Evolutionary conservation across 2,113 vertebrate species (phyloP), one percentile per base, ranked within the genome.

Genomic region (Podarcis muralis): DNA sequence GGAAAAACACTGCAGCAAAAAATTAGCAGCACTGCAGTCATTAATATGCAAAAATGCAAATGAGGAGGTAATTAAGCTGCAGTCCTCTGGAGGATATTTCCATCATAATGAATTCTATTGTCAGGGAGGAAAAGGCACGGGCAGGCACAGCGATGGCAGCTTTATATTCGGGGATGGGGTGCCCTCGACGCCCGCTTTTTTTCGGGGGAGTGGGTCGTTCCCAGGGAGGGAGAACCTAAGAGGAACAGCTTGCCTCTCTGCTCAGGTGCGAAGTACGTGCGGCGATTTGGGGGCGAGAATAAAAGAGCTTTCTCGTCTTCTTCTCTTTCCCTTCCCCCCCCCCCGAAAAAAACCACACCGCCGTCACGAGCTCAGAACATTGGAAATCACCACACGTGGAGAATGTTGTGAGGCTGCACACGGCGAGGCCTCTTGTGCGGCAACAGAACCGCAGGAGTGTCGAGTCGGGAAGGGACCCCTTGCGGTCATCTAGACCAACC

Each of bases 41-140:
- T 97, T 96, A 97, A 96, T 95, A 96, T 96, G 96, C 97, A 96
- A 96, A 96, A 94, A 97, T 97, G 97, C 95, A 97, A 98, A 97
- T 96, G 25, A 96, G 94, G 87, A 93, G 91, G 93, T 96, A 96
- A 96, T 96, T 93, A 96, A 96, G 94, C 96, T n/a, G 66, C 92
- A 95, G 93, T 90, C 93, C 96, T 95, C 93, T 3, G 32, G 95
- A 94, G 95, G 94, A 95, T 93, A 91, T 96, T 96, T 95, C 94
- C 88, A 94, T 94, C 72, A 92, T 92, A 96, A 91, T 90, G 92
- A 94, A 94, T 92, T 95, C 96, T 95, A 92, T 94, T 95, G 93
- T 95, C 93, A 91, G 89, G 32, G 86, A 86, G 35, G 59, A 95
- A 95, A 94, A 93, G 94, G 92, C 95, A 95, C n/a, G n/a, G 91